Evolutionary conservation across 2,113 vertebrate species (phyloP), one percentile per base, ranked within the genome.

Genomic region (Perccottus glenii): DNA sequence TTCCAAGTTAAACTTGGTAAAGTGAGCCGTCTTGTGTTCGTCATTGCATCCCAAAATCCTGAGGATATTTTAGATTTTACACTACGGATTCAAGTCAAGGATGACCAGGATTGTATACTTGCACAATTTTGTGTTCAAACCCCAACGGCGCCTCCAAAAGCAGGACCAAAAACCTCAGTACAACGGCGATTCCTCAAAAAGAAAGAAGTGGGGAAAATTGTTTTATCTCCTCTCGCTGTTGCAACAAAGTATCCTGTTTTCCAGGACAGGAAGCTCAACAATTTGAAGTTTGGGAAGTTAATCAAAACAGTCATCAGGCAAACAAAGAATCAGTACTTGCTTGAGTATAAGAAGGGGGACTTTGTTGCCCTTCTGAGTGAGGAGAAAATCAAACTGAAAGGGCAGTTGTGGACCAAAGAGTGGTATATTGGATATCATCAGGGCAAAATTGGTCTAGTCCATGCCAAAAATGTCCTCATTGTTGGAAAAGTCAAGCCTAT

Each of bases 351-450:
- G 86, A 99, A 98, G 81, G 98, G 97, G 1, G 97, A 99, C 0
- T 82, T 93, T 61, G 73, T 99, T 0, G 95, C 95, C 4, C 89
- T 99, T 61, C 83, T 99, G 58, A 99, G 94, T 45, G 96, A 98
- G 73, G 97, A 99, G 89, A 97, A 95, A 84, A 92, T 99, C 75
- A 93, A 91, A 68, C 88, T 99, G 15, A 96, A 95, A 73, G 98
- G 98, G 0, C 96, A 98, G 71, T 85, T 99, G 66, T 97, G 98
- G 96, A 98, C 94, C 49, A 99, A 99, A 76, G 97, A 99, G 77
- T 99, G 98, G 98, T 98, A 97, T 71, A 94, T 97, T 5, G 96
- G 95, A 64, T 99, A 95, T 87, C 96, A 96, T 87, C 96, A 96
- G 83, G 96, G 98, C 7, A 94, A 88, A 69, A 81, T 96, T 6